Base-by-base conservation (phyloP, 2,888 invertebrate genomes). In the Monopis laevigella region DNA sequence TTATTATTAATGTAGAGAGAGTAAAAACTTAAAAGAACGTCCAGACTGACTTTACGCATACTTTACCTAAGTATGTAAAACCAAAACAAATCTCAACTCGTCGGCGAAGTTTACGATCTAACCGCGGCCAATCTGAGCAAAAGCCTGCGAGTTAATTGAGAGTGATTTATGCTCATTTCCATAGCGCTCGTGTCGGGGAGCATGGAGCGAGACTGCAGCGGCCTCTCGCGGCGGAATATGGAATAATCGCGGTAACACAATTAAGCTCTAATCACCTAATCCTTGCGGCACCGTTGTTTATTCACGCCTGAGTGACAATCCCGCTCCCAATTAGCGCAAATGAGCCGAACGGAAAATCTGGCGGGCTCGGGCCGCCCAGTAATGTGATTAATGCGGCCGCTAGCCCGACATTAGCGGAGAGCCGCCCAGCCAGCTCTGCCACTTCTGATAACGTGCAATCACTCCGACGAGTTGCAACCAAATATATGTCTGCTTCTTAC, bases 331-430 rank as follows among this genome's bases (percentile, higher is more conserved):
- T 80, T 78, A 80, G 72, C 70, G 70, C 74, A 78, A 80, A 78
- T 80, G 78, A 80, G 78, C 72, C 75, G 75, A 71, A 75, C 75
- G 69, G 75, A 73, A 78, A 80, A 78, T 78, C 78, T 78, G 78
- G 73, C 69, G 65, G 58, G 47, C 44, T 50, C 53, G 53, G 51
- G 50, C 54, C 57, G 51, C 19, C 27, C 35, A 47, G 49, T 77
- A 78, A 78, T 78, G 70, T 70, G 73, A 78, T 80, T 78, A 77
- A 66, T 65, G 57, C 61, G 54, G 53, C 78, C 74, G 53, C 74
- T 65, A 69, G 66, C 54, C 57, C 59, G 62, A 63, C 67, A 69
- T 69, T 71, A 67, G 40, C 11, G 28, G 40, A 8, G 24, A 21
- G 24, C 24, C 24, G n/a, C 17, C 3, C n/a, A 4, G n/a, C 8